phyloP scores from a whole-genome alignment of 2,113 vertebrate genomes.

The Furnarius figulus region DNA sequence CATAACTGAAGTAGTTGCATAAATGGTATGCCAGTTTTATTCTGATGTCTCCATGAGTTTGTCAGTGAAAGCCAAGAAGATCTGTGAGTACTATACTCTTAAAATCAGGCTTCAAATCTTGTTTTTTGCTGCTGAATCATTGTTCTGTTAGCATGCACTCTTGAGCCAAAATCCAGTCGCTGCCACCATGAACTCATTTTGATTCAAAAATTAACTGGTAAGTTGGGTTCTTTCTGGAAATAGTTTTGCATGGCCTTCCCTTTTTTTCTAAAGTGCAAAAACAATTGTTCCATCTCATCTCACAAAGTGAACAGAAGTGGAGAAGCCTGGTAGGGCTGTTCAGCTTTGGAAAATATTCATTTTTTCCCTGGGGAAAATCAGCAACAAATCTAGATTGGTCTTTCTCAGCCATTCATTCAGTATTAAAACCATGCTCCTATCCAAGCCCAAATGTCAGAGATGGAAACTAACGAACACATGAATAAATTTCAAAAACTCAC shows the following conservation, averaged over 20 bases:
- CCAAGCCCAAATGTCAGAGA: background rate
- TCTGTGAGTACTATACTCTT: background rate
- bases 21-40: background rate
- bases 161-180: background rate
- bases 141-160: background rate
- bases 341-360: background rate
- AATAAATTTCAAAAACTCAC: constrained; percentile 2
- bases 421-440: background rate
- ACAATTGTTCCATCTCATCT: background rate
- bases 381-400: background rate
- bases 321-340: background rate
- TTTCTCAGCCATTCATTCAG: background rate
- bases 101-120: background rate
- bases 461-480: background rate
- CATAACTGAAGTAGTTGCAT: background rate
- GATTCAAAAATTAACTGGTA: background rate
- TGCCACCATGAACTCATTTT: background rate
- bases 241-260: background rate
- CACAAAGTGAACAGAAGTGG: background rate
- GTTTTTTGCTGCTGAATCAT: background rate
- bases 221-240: background rate
- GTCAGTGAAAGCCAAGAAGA: background rate
- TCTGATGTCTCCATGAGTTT: background rate
- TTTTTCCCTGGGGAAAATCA: background rate
- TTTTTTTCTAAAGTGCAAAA: background rate